Evolutionary conservation across 2,113 vertebrate species (phyloP).

Genomic region (Craseonycteris thonglongyai): DNA sequence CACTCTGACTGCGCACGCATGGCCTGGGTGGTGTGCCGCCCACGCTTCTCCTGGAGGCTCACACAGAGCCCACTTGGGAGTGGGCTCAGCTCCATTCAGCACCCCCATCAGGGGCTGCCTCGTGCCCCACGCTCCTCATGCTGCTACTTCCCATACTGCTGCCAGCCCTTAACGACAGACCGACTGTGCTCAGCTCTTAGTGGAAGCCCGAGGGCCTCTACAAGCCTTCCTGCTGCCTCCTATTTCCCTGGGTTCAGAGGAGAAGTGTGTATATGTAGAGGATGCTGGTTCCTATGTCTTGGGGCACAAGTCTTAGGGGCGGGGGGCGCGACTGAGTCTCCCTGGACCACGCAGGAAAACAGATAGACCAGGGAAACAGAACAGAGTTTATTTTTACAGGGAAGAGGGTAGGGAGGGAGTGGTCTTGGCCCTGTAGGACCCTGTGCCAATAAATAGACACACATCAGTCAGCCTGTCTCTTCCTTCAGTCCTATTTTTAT

Average conservation of each 20-base stretch:
- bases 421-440: constrained; percentile 50
- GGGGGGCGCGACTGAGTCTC: background rate
- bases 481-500: constrained; percentile 29
- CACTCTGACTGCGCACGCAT: background rate
- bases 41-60: background rate
- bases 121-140: background rate
- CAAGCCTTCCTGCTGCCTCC: background rate
- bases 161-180: background rate
- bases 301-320: background rate
- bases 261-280: background rate
- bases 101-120: background rate
- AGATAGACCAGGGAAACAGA: constrained; percentile 21
- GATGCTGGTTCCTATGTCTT: background rate
- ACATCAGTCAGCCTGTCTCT: constrained; percentile 43
- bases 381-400: constrained; percentile 69
- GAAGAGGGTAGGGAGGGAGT: constrained; percentile 35
- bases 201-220: background rate
- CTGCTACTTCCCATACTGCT: background rate
- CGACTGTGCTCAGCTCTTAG: background rate
- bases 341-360: background rate
- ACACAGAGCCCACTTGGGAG: background rate
- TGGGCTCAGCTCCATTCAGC: background rate
- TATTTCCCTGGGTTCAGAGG: background rate
- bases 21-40: background rate
- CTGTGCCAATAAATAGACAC: constrained; percentile 66